phyloP scores from a whole-genome alignment of 2,113 vertebrate genomes.

The Apteryx owenii region DNA sequence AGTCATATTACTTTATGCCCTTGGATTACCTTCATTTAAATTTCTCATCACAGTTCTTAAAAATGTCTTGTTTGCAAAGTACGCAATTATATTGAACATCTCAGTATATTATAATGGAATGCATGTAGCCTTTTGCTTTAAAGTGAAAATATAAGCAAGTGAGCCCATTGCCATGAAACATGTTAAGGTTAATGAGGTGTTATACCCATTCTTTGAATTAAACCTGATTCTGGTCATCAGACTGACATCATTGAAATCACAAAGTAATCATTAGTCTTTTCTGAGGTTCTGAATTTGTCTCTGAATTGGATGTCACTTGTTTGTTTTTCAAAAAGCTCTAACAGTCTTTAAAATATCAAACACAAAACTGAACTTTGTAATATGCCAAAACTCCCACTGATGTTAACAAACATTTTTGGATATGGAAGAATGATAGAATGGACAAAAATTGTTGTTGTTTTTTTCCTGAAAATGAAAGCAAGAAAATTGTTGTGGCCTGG shows the following conservation, averaged over 20 bases:
- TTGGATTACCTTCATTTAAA: not conserved
- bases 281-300: not conserved
- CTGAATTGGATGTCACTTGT: not conserved
- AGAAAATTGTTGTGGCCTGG: not conserved
- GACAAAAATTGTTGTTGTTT: not conserved
- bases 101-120: not conserved
- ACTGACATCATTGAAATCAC: not conserved
- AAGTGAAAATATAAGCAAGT: not conserved
- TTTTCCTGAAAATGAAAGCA: not conserved
- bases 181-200: not conserved
- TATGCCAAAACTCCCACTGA: not conserved
- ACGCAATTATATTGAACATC: not conserved
- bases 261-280: not conserved
- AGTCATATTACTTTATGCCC: not conserved
- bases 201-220: not conserved
- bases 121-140: not conserved
- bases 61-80: conserved; percentile 9
- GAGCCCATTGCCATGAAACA: not conserved
- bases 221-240: not conserved
- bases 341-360: not conserved
- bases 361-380: not conserved
- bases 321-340: not conserved
- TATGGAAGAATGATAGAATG: not conserved
- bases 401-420: not conserved
- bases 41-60: not conserved